Base-by-base conservation (phyloP, 2,797 vertebrate species). In the Limnodromus scolopaceus region DNA sequence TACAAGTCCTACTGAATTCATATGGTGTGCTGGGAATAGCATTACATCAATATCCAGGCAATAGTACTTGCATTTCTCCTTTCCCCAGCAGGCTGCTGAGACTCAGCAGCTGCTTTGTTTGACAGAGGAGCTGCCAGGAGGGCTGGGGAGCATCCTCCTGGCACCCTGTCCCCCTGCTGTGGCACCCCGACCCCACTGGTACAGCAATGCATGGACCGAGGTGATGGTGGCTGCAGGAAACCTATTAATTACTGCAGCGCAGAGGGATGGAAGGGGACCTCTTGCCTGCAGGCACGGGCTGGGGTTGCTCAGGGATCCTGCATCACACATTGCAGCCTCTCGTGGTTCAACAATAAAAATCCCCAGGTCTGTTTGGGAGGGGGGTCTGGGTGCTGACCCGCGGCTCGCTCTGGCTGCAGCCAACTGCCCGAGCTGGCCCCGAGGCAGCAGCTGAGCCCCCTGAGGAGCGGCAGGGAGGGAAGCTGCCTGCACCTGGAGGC, bases 171-270 rank as follows among this genome's bases (percentile, higher is more conserved):
- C 22, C 34, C 45, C 28, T 63, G 64, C n/a, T n/a, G n/a, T 3
- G 20, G 46, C 70, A 16, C 48, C 46, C 68, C 19, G 2, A 34
- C 46, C 41, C 13, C 2, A 1, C 16, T 57, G 74, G 65, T 39
- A 13, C n/a, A 27, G 27, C 20, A 9, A 39, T 12, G 17, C n/a
- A 25, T 0, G 3, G 46, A 34, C 28, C 1, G 16, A 55, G 49
- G 57, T 43, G 60, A 45, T 2, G 1, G 38, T 18, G 34, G 51
- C n/a, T 68, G 17, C 13, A 25, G 34, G 23, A 55, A 49, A 17
- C 16, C 23, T 28, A 4, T 9, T 16, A 16, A 27, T 70, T 49
- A 64, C 46, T 30, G 43, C 43, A 69, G 38, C 2, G 0, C 34
- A 24, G 76, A 49, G 27, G 16, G 13, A 2, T 10, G 19, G 17